Evolutionary conservation across 1,140 invertebrate species (phyloP), one percentile per base, ranked within the genome.

Genomic region (Elysia chlorotica): DNA sequence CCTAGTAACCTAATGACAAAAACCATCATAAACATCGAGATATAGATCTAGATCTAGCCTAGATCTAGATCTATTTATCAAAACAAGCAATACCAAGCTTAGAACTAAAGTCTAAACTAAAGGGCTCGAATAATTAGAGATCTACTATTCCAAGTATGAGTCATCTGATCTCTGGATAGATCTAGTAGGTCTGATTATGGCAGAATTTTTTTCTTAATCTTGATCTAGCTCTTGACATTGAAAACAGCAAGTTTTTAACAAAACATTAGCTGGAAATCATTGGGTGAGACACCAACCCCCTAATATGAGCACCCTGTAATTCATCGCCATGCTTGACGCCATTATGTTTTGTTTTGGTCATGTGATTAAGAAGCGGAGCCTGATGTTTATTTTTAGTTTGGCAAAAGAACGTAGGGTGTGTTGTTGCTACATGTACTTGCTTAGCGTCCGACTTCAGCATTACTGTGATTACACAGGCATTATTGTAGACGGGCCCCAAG

Each of bases 261-360:
- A n/a, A 14, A 59, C 19, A 10, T 59, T 59, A 10, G 56, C 6
- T 59, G 19, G 19, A n/a, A 59, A 28, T 19, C 14, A n/a, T 5
- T 25, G 35, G 33, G 5, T 33, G 28, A 17, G 14, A 41, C 21
- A 48, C 53, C 35, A 35, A 71, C 69, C 69, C 31, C 69, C 69
- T n/a, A 79, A 71, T 14, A 79, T 57, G 35, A 79, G 68, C 5
- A 79, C 76, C 57, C 76, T 61, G 17, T n/a, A n/a, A n/a, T 68
- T 62, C 53, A 59, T 71, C 25, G 21, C 61, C 54, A 62, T 67
- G 54, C 48, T 71, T 17, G 74, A 76, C 65, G 78, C 77, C 77
- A 79, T 79, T 70, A 76, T 79, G 57, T 70, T 74, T 61, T 67
- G 61, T 71, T 67, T 57, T 53, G 61, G 62, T 77, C 76, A 77